Base-by-base conservation (phyloP, 2,113 vertebrate genomes). In the Climacteris rufus region DNA sequence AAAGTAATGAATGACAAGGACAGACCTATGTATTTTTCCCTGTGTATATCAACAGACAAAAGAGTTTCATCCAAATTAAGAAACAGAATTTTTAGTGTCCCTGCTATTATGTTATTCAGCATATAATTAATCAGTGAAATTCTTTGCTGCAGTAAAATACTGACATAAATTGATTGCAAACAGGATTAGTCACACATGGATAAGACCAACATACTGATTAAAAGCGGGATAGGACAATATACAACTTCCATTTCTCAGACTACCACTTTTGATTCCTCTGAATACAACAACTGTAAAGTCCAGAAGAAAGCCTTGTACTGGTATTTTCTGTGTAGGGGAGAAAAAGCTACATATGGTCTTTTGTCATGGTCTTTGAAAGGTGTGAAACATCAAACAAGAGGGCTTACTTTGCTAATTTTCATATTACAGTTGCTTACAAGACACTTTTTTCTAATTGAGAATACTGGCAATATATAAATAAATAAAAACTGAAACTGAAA, bases 41-140 rank as follows among this genome's bases (percentile, higher is more conserved):
- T 47, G 35, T 59, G 44, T 80, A 24, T 61, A 80, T 70, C 49
- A 83, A 82, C 47, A 93, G 76, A 66, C 33, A 69, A 65, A 89
- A 92, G 63, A 72, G 28, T 50, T 88, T 80, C 15, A 70, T 42
- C 27, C 50, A 91, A 74, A 93, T 94, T 90, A 93, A 50, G 27
- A 56, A 90, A 72, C 28, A 54, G 18, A 1, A 0, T 33, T 95
- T 94, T 85, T 80, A 86, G 60, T 56, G 44, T 74, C 72, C 39
- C 47, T 80, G 72, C 47, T 83, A 66, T 72, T 94, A 90, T 1
- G 1, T 86, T 86, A 75, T 60, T 91, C 65, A 83, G 60, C 75
- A 70, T 93, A 74, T 59, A 94, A 90, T 88, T 96, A 95, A 92
- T 88, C 87, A 96, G 93, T 24, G 90, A 94, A 95, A 93, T 74